These are phyloP conservation scores for Caerostris darwini DNA, from an alignment of 1,140 invertebrate genomes.

Conservation along the genomic window DNA sequence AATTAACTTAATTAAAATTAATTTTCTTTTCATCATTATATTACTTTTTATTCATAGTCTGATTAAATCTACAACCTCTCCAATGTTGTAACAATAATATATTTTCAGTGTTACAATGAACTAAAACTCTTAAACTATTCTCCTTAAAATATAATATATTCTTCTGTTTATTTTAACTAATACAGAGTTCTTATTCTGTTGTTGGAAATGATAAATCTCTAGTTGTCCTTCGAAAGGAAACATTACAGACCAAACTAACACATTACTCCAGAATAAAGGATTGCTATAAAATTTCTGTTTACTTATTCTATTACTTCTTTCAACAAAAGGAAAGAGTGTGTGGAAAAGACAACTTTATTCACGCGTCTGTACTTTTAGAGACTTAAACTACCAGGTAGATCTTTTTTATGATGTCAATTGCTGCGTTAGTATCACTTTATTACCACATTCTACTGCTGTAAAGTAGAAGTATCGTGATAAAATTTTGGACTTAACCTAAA, in stretches of 20 bases:
- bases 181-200: not conserved
- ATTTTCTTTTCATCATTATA: no score
- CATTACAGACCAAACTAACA: not conserved
- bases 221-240: not conserved
- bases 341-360: conserved; percentile 7
- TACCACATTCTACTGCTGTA: conserved; percentile 41
- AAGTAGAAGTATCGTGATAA: not conserved
- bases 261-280: conserved; percentile 2
- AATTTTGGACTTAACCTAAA: conserved; percentile 20
- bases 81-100: no score
- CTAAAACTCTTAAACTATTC: not conserved
- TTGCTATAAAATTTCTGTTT: not conserved
- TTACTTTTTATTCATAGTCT: no score
- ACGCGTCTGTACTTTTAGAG: conserved; percentile 6
- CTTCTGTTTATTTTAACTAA: not conserved
- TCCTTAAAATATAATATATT: not conserved
- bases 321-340: not conserved
- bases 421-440: conserved; percentile 56
- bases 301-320: not conserved
- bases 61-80: no score
- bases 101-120: no score
- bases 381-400: conserved; percentile 62
- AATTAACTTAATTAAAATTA: no score
- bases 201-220: not conserved
- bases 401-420: conserved; percentile 57